Percentiles rank a stretch among this genome's conserved stretches.
These are phyloP conservation scores for Eulithis testata DNA, from an alignment of 2,888 invertebrate genomes.

Conservation along the genomic window DNA sequence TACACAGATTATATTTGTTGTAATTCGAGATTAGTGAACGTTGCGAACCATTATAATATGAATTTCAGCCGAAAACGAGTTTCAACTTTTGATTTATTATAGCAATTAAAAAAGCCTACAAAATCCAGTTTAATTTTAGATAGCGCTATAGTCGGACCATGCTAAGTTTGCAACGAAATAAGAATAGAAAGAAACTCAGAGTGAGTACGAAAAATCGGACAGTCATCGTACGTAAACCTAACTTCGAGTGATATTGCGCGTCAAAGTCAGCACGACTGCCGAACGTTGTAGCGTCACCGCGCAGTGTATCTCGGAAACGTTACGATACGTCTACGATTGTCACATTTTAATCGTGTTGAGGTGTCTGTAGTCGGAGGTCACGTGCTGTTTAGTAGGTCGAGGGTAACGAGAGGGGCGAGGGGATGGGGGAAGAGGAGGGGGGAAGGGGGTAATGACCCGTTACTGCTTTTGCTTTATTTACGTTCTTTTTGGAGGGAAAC, in stretches of 20 bases:
- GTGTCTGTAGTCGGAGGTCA: too few species aligned
- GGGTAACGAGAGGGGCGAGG: not conserved
- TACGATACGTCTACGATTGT: too few species aligned
- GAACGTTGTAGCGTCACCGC: too few species aligned
- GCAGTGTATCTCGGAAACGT: too few species aligned
- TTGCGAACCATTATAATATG: not conserved
- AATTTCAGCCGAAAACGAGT: not conserved
- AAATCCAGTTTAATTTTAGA: slow-evolving; percentile 11
- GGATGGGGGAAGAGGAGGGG: not conserved
- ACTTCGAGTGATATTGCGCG: too few species aligned
- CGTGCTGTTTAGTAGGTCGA: not conserved
- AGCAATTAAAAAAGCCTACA: slow-evolving; percentile 12
- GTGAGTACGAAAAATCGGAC: too few species aligned
- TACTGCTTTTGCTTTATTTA: slow-evolving; percentile 11
- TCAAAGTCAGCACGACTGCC: too few species aligned
- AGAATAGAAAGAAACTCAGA: too few species aligned
- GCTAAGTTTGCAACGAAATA: too few species aligned
- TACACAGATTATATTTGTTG: not conserved
- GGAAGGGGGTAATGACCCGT: slow-evolving; percentile 13
- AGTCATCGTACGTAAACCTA: too few species aligned
- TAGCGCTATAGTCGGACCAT: not conserved
- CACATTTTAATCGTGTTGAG: too few species aligned
- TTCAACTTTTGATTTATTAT: slow-evolving; percentile 11
- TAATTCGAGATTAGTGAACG: not conserved
- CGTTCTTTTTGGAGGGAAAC: slow-evolving; percentile 2